Evolutionary conservation across 2,113 vertebrate species (phyloP).

Genomic region (Dolichallabes microphthalmus): DNA sequence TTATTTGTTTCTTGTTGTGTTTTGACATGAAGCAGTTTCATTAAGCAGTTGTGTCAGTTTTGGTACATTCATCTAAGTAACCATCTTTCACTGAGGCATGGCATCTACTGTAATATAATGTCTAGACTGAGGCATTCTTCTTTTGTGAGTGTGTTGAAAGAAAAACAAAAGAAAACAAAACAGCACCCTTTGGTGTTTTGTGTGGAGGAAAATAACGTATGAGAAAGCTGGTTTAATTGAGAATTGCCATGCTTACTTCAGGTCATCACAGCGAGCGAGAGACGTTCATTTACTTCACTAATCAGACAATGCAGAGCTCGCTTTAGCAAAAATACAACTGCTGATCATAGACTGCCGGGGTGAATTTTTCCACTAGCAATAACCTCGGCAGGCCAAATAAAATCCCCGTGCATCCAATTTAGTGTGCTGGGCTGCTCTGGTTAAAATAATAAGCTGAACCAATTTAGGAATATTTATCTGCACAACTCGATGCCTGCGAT

Average conservation of each 20-base stretch:
- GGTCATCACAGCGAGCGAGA: constrained; percentile 50
- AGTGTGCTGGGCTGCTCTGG: constrained; percentile 65
- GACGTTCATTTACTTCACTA: constrained; percentile 62
- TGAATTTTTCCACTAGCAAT: constrained; percentile 67
- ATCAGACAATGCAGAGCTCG: constrained; percentile 61
- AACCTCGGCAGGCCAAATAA: constrained; percentile 68
- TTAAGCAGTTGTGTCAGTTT: neutral
- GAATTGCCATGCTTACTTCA: constrained; percentile 55
- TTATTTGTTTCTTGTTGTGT: neutral
- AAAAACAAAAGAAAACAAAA: neutral
- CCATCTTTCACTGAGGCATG: neutral
- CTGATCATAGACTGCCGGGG: constrained; percentile 62
- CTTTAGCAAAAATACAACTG: constrained; percentile 54
- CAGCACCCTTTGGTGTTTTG: neutral
- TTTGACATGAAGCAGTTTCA: neutral
- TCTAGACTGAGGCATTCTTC: neutral
- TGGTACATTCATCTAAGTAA: neutral
- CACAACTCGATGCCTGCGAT: constrained; percentile 60
- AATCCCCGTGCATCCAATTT: constrained; percentile 69
- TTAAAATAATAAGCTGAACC: constrained; percentile 72
- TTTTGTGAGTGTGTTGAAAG: neutral
- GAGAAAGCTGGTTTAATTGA: constrained; percentile 4
- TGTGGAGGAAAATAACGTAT: neutral
- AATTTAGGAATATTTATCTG: constrained; percentile 75
- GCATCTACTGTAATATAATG: neutral